These are phyloP conservation scores for Himantopus leucocephalus DNA, from an alignment of 2,113 vertebrate species.

Conservation along the genomic window DNA sequence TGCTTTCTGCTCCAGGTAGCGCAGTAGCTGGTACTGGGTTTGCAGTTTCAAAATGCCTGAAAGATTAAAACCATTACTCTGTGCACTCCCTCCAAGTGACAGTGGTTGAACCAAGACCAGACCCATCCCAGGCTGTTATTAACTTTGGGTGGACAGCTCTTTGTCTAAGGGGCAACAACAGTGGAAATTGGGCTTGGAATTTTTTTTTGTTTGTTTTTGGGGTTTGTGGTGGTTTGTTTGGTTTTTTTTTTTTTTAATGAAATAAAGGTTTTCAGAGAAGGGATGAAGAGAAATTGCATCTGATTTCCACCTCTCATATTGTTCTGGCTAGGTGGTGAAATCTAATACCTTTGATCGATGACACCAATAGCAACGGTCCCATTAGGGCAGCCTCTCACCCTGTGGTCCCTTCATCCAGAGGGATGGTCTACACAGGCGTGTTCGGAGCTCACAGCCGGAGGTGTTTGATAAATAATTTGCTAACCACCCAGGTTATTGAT, in stretches of 20 bases:
- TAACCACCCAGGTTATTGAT: background rate
- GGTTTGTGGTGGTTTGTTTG: background rate
- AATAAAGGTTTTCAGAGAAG: background rate
- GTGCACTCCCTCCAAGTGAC: background rate
- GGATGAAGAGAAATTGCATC: background rate
- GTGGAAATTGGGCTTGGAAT: background rate
- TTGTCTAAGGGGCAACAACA: background rate
- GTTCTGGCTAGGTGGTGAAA: background rate
- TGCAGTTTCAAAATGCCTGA: background rate
- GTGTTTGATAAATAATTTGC: background rate
- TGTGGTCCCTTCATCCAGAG: background rate
- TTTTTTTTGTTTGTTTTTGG: background rate
- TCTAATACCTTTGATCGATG: background rate
- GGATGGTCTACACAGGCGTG: accelerated
- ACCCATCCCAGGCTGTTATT: background rate
- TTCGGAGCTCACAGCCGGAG: background rate
- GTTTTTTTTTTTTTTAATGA: too few species aligned
- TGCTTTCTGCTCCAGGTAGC: background rate
- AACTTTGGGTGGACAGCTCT: accelerated
- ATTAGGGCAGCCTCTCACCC: background rate
- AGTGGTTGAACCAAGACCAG: background rate
- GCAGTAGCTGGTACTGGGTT: background rate
- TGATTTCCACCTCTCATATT: background rate
- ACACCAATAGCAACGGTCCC: background rate
- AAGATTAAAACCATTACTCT: background rate